Percentiles rank a stretch among this genome's conserved stretches.
Conservation (phyloP, 2,888 invertebrate species). For the Pecten maximus region DNA sequence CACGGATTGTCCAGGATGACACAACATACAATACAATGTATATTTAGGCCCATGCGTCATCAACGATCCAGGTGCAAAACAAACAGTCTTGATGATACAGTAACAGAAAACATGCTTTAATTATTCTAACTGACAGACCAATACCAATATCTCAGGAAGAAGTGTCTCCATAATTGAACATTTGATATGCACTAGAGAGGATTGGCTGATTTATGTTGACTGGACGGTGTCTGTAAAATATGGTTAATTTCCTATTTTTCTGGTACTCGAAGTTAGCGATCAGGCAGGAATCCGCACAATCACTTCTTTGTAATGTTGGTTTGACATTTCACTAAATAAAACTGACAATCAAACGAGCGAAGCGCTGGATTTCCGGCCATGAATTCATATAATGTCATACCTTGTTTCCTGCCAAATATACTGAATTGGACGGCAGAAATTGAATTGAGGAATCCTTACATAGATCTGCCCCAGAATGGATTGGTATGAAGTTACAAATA, state of each 20-base stretch:
- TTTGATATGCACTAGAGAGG: not conserved
- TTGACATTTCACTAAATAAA: conserved; percentile 32
- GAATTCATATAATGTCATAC: not conserved
- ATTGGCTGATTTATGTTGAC: not conserved
- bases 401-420: not conserved
- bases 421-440: conserved; percentile 13
- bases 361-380: not conserved
- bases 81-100: not conserved
- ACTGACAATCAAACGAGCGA: not conserved
- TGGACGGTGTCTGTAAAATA: not conserved
- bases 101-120: not conserved
- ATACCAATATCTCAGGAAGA: not conserved
- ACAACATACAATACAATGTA: not conserved
- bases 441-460: not conserved
- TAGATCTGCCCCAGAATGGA: not conserved
- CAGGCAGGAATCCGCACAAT: not conserved
- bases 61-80: not conserved
- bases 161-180: not conserved
- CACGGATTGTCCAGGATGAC: not conserved
- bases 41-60: not conserved
- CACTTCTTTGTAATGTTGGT: not conserved
- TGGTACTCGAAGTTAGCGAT: not conserved
- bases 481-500: not conserved
- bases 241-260: not conserved
- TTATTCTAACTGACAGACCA: not conserved